A percentile compares a stretch with the other conserved stretches of the same genome.
phyloP scores from a whole-genome alignment of 2,797 vertebrate genomes.

The Syngnathus acus region DNA sequence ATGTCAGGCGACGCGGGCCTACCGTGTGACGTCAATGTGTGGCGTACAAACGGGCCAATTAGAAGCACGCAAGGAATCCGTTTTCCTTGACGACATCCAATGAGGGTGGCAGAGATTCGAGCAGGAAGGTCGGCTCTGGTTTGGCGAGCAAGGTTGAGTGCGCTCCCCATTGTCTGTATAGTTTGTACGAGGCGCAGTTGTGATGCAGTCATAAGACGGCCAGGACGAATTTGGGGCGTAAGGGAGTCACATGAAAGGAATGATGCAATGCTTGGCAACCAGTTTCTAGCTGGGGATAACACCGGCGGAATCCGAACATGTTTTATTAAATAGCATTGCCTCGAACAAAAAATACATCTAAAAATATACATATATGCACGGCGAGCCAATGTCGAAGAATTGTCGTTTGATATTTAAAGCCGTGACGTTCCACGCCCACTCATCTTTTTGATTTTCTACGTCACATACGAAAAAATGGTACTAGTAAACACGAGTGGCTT shows the following conservation, averaged over 20 bases:
- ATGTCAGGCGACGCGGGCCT: conserved; percentile 47
- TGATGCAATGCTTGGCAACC: conserved; percentile 86
- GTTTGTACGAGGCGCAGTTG: conserved; percentile 73
- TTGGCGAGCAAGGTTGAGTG: conserved; percentile 25
- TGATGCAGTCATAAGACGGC: conserved; percentile 82
- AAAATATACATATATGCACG: conserved; percentile 75
- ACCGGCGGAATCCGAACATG: conserved; percentile 79
- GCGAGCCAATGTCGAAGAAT: conserved; percentile 70
- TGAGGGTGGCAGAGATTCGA: conserved; percentile 32
- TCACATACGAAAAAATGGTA: neutral
- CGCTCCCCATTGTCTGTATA: conserved; percentile 38
- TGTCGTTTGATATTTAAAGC: conserved; percentile 32
- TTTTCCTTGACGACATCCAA: conserved; percentile 64
- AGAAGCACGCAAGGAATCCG: conserved; percentile 21
- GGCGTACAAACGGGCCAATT: conserved; percentile 34
- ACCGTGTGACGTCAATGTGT: rapidly evolving
- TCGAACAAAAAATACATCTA: conserved; percentile 67
- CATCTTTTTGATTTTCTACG: conserved; percentile 5
- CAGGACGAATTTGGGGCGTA: conserved; percentile 84
- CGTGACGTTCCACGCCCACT: conserved; percentile 17
- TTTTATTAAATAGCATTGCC: conserved; percentile 82
- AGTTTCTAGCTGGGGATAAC: conserved; percentile 81
- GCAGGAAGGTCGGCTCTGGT: conserved; percentile 30
- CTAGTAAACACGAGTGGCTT: neutral
- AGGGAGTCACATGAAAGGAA: conserved; percentile 86